Conservation (phyloP, 2,113 vertebrate species). For the Myiozetetes cayanensis region DNA sequence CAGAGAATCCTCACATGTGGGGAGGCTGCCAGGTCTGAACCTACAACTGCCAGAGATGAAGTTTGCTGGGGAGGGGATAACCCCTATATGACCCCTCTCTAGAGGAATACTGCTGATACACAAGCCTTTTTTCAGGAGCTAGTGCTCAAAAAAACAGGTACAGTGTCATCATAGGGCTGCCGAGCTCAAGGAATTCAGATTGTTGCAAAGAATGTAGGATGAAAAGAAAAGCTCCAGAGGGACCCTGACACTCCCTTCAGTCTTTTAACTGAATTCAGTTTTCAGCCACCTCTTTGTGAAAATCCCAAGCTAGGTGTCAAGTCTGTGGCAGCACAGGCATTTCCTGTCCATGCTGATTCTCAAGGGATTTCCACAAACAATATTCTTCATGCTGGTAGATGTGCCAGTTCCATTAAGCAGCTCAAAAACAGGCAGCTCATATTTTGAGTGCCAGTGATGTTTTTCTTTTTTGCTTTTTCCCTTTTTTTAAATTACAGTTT, state of each 20-base stretch:
- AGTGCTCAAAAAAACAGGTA: background rate
- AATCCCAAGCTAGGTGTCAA: slow-evolving; percentile 5
- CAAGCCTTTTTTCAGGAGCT: background rate
- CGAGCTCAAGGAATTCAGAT: background rate
- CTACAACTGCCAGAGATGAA: accelerated
- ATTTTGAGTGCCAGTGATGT: background rate
- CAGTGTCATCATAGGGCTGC: background rate
- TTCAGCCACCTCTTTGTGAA: background rate
- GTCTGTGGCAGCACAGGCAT: background rate
- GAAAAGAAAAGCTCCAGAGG: background rate
- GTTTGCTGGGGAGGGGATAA: background rate
- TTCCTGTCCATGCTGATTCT: background rate
- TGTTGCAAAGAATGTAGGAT: background rate
- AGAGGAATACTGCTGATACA: background rate
- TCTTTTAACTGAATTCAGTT: background rate
- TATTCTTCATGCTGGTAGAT: background rate
- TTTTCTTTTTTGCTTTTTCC: background rate
- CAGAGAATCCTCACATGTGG: background rate
- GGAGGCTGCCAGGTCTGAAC: background rate
- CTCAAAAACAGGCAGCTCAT: background rate
- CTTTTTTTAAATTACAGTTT: background rate
- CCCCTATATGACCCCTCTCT: background rate
- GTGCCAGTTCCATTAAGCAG: background rate
- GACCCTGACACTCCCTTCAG: background rate
- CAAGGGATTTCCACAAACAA: background rate